Percentiles rank a stretch among this genome's conserved stretches.
These are phyloP conservation scores for Phoxinus phoxinus DNA, from an alignment of 2,113 vertebrate species.

Conservation along the genomic window DNA sequence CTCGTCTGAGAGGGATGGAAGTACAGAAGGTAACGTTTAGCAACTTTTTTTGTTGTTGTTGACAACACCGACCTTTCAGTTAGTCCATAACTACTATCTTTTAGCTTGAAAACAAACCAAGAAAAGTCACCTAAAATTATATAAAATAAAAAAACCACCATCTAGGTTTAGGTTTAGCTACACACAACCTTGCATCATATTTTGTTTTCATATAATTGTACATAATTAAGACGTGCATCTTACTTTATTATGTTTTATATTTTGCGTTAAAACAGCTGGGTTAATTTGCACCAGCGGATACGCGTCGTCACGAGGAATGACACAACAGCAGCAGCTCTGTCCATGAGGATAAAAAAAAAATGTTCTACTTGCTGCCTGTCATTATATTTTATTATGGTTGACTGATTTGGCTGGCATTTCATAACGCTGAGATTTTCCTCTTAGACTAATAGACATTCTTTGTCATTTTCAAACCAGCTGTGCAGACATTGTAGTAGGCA, in stretches of 20 bases:
- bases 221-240: neutral
- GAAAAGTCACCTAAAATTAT: neutral
- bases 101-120: neutral
- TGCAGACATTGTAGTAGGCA: neutral
- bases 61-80: neutral
- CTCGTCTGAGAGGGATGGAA: constrained; percentile 27
- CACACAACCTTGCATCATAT: neutral
- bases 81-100: neutral
- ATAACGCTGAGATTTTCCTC: neutral
- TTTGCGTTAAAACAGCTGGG: neutral
- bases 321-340: neutral
- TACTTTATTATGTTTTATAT: neutral
- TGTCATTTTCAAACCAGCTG: neutral
- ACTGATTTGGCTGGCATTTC: neutral
- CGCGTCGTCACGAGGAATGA: neutral
- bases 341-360: neutral
- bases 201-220: neutral
- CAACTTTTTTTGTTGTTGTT: neutral
- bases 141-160: neutral
- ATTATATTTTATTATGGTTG: neutral
- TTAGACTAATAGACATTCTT: neutral
- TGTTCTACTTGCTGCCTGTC: neutral
- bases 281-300: neutral
- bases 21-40: constrained; percentile 52
- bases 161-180: neutral